Evolutionary conservation across 2,113 vertebrate genomes (phyloP), one percentile per base, ranked within the genome.

Genomic region (Catharus fuscescens): DNA sequence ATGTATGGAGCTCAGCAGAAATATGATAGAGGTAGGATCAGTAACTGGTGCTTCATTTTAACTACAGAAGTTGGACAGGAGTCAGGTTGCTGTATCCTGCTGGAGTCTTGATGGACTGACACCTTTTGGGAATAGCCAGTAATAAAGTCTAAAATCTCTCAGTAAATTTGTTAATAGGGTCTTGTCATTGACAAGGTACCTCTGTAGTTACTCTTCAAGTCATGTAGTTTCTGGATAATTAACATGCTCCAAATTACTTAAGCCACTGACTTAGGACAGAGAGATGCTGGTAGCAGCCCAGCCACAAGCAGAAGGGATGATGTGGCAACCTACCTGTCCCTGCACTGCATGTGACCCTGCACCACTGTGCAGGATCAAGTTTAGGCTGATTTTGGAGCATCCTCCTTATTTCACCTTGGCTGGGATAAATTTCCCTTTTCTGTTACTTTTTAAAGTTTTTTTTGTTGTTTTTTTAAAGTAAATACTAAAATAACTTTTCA

Each of bases 181-280:
- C 79, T 86, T 23, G 0, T 77, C 5, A 0, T 15, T 61, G 64
- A 62, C 29, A 62, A 91, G 38, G 53, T 59, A 88, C 42, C 54
- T 88, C 79, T 93, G 87, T 93, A 96, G 79, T 90, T 92, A 94
- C 84, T 94, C 44, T 87, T 91, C 78, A 65, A 80, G 62, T 90
- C 87, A 47, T 38, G 29, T 50, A n/a, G 21, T 47, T 82, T 88
- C 67, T 82, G 66, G 31, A 57, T 95, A 82, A 92, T 95, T 96
- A 92, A 72, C 54, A 47, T 72, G 23, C 54, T 79, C 40, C 48
- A 45, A 76, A 74, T 92, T 82, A 29, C 23, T 79, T 1, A 1
- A 84, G 70, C 20, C 4, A 0, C 10, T 29, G 69, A 59, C 21
- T 76, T 57, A 90, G 78, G 66, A 50, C 34, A 28, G 74, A 42